Evolutionary conservation across 1,140 invertebrate species (phyloP).

Genomic region (Drosophila murphyi): DNA sequence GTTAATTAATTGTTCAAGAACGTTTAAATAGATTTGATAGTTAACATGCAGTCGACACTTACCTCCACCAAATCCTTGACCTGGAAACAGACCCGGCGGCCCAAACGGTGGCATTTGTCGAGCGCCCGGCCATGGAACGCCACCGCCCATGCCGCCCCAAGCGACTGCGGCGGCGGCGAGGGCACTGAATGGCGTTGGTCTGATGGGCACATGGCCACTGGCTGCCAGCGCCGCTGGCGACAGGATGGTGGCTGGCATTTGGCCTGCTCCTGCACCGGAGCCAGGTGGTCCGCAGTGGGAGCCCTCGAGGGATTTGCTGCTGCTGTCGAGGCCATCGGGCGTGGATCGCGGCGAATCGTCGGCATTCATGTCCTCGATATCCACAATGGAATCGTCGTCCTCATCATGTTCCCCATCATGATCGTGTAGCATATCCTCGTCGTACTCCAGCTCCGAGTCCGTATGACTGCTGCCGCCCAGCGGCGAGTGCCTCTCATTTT

Average conservation of each 20-base stretch:
- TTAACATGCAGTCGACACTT: constrained; percentile 46
- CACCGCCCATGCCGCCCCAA: constrained; percentile 87
- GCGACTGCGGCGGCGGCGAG: constrained; percentile 88
- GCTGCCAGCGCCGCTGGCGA: constrained; percentile 79
- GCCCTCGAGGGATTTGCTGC: constrained; percentile 73
- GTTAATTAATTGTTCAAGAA: neutral
- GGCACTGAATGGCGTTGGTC: constrained; percentile 89
- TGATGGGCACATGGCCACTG: constrained; percentile 86
- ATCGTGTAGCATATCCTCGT: constrained; percentile 86
- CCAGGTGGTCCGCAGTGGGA: constrained; percentile 58
- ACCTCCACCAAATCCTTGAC: constrained; percentile 83
- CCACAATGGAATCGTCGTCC: constrained; percentile 88
- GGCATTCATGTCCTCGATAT: constrained; percentile 88
- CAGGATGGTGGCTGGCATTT: constrained; percentile 82
- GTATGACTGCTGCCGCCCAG: constrained; percentile 74
- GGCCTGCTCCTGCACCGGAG: constrained; percentile 54
- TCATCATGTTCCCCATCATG: constrained; percentile 86
- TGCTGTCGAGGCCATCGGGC: constrained; percentile 77
- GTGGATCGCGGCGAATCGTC: constrained; percentile 84
- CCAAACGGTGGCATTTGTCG: constrained; percentile 85
- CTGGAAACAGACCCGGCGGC: constrained; percentile 81
- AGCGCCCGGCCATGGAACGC: constrained; percentile 87
- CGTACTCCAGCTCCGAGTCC: constrained; percentile 87
- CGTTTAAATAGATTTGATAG: too few relatives aligned
- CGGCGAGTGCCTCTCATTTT: constrained; percentile 81